Conservation (phyloP, 1,140 invertebrate genomes). For the Hyles euphorbiae region DNA sequence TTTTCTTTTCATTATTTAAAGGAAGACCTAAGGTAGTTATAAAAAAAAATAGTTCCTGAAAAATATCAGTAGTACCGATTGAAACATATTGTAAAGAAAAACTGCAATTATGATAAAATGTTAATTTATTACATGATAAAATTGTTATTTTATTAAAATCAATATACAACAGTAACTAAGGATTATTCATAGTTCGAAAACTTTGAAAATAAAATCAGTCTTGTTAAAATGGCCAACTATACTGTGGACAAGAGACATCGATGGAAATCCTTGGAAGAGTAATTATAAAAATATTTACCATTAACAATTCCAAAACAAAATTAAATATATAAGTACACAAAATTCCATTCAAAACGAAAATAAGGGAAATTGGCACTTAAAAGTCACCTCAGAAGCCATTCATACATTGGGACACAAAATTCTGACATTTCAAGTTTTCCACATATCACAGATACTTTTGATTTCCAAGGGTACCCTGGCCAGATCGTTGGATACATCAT, state of each 20-base stretch:
- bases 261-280: slow-evolving; percentile 45
- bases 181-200: slow-evolving; percentile 61
- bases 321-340: slow-evolving; percentile 44
- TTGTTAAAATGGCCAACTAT: slow-evolving; percentile 72
- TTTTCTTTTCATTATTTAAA: too few relatives aligned
- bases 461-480: slow-evolving; percentile 35
- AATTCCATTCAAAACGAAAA: slow-evolving; percentile 52
- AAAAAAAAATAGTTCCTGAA: too few relatives aligned
- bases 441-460: slow-evolving; percentile 39
- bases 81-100: slow-evolving; percentile 9
- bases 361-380: slow-evolving; percentile 52
- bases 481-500: slow-evolving; percentile 12
- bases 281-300: slow-evolving; percentile 45
- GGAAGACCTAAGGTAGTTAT: too few relatives aligned
- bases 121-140: slow-evolving; percentile 72
- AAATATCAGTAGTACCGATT: too few relatives aligned
- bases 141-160: slow-evolving; percentile 65
- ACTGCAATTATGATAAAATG: slow-evolving; percentile 43
- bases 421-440: slow-evolving; percentile 17
- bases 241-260: slow-evolving; percentile 32
- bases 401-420: slow-evolving; percentile 9
- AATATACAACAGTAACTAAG: slow-evolving; percentile 66
- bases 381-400: slow-evolving; percentile 34
- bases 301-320: slow-evolving; percentile 52
- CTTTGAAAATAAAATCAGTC: slow-evolving; percentile 71